These are phyloP conservation scores for Sipha flava DNA, from an alignment of 1,140 invertebrate genomes.

Conservation along the genomic window DNA sequence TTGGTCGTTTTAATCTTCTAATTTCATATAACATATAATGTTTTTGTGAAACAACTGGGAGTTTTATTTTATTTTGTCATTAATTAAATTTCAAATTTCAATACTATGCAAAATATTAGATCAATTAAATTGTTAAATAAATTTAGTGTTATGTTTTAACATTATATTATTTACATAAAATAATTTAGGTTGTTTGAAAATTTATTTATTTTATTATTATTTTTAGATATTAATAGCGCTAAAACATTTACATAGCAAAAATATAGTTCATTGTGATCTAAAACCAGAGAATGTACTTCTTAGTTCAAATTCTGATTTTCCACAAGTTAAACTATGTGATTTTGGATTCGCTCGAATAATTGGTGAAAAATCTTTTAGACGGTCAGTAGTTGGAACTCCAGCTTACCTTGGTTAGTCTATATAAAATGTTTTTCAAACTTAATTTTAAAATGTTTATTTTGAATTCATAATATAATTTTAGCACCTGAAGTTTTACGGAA, in stretches of 20 bases:
- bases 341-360: conserved; percentile 98
- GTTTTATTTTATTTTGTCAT: too few relatives aligned
- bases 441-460: neutral
- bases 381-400: conserved; percentile 96
- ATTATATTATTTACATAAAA: neutral
- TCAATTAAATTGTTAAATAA: too few relatives aligned
- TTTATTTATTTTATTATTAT: neutral
- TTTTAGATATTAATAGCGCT: conserved; percentile 85
- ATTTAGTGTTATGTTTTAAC: neutral
- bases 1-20: too few relatives aligned
- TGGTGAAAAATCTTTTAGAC: conserved; percentile 93
- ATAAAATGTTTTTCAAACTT: neutral
- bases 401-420: conserved; percentile 74
- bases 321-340: conserved; percentile 97
- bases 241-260: conserved; percentile 96
- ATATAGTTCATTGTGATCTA: conserved; percentile 95
- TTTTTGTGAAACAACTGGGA: too few relatives aligned
- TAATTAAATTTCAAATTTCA: too few relatives aligned
- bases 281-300: conserved; percentile 98
- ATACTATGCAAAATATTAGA: too few relatives aligned
- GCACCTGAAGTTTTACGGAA: conserved; percentile 97
- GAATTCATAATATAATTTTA: conserved; percentile 43
- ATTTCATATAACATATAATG: too few relatives aligned
- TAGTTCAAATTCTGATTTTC: conserved; percentile 85
- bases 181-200: neutral